Evolutionary conservation across 2,888 invertebrate species (phyloP), one percentile per base, ranked within the genome.

Genomic region (Ormyrus thymus): DNA sequence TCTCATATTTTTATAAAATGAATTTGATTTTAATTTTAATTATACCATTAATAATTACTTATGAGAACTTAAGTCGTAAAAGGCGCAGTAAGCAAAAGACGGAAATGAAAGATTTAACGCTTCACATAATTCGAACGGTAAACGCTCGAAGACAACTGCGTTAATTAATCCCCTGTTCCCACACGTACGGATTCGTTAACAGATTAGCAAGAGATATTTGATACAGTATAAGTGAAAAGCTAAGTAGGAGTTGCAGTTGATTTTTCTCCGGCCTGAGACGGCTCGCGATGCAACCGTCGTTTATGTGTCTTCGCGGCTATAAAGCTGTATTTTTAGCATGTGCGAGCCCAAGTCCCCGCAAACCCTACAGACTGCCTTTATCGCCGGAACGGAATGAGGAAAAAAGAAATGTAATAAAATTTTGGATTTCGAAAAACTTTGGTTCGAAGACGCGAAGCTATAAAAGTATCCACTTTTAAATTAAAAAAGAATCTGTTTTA

Each of bases 271-370:
- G 45, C 46, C 15, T 10, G n/a, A 65, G 13, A n/a, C 15, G 13
- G 15, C 43, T 58, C 48, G 13, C 29, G 65, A 46, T 8, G 48
- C 64, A 46, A 9, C 29, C 29, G 45, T 53, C 46, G 51, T 51
- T 65, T 45, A 29, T 29, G 50, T 70, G 70, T 76, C 64, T 56
- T 64, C 76, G 45, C 70, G 5, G 13, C 15, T 15, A 7, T 71
- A 51, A 68, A 75, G 55, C n/a, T 11, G 70, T 76, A 76, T 76
- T 76, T 76, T 76, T 76, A 76, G 70, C 48, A 8, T 64, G 64
- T 69, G 53, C 59, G 68, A 59, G 66, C 10, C 29, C 29, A 15
- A 61, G 13, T 43, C 11, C 53, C 11, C 58, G 10, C 13, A 1
- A 29, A 29, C 29, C 29, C 29, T 29, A 29, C 59, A 15, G 59